Conservation (phyloP, 2,797 vertebrate genomes). For the Enteromius afrohamiltoni region DNA sequence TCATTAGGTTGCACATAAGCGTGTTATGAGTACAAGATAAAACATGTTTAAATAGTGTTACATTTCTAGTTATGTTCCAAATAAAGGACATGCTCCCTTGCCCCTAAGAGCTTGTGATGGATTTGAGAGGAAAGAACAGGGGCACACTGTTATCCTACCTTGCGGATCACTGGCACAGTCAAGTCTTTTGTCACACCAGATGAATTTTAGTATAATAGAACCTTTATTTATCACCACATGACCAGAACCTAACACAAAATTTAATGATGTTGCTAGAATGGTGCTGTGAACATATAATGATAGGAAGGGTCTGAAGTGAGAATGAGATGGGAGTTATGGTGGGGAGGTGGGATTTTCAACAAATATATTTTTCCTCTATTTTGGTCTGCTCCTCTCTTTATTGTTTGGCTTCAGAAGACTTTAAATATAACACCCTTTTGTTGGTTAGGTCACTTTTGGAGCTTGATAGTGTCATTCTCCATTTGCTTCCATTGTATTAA, state of each 20-base stretch:
- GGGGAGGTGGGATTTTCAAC: neutral
- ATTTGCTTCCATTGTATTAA: neutral
- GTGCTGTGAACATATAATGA: neutral
- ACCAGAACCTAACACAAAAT: neutral
- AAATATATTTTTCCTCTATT: neutral
- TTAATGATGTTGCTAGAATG: neutral
- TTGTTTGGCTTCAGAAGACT: neutral
- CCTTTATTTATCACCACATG: neutral
- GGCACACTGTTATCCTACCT: neutral
- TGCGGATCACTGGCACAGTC: neutral
- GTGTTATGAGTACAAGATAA: conserved; percentile 60
- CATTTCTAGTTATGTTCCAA: conserved; percentile 64
- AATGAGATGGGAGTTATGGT: neutral
- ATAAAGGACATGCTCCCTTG: conserved; percentile 64
- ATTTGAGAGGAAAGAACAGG: conserved; percentile 9
- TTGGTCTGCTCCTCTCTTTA: neutral
- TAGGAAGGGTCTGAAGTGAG: neutral
- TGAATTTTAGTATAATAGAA: conserved; percentile 17
- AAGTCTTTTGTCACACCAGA: conserved; percentile 14
- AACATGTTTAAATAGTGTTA: conserved; percentile 70
- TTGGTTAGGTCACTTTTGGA: neutral
- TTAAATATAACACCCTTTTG: neutral
- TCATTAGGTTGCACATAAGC: conserved; percentile 62
- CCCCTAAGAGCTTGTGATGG: conserved; percentile 52
- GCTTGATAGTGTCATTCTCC: neutral